Percentiles rank a stretch among this genome's conserved stretches.
Conservation (phyloP, 2,113 vertebrate genomes). For the Stegostoma tigrinum region DNA sequence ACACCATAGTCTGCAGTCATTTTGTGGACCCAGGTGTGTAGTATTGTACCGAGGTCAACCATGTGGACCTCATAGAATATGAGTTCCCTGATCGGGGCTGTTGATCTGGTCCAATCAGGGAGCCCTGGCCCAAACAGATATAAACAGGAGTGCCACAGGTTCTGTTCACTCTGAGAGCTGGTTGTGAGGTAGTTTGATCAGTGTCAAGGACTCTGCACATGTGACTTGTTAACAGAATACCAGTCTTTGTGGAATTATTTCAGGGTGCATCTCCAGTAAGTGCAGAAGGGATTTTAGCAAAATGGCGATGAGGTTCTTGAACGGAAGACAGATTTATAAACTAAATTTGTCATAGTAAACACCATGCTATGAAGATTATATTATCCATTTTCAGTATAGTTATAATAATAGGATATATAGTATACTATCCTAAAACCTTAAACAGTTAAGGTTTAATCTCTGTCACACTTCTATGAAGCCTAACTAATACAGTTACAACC, state of each 20-base stretch:
- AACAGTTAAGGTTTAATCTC: neutral
- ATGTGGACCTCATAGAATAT: too few species aligned
- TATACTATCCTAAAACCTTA: neutral
- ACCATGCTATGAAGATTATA: neutral
- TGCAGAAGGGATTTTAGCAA: neutral
- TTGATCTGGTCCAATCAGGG: too few species aligned
- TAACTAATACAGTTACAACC: neutral
- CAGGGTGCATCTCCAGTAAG: neutral
- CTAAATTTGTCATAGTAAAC: neutral
- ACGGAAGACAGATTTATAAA: neutral
- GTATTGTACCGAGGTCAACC: too few species aligned
- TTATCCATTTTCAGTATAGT: neutral
- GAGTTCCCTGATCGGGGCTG: too few species aligned
- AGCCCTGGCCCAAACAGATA: too few species aligned
- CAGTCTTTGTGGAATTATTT: too few species aligned
- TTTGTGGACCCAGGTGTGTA: neutral
- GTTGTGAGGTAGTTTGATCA: too few species aligned
- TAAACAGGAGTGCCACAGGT: too few species aligned
- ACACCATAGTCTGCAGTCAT: neutral
- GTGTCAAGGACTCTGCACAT: too few species aligned
- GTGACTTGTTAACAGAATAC: too few species aligned
- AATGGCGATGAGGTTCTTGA: neutral
- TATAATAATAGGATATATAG: neutral
- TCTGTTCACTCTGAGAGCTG: too few species aligned
- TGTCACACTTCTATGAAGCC: neutral